phyloP scores from a whole-genome alignment of 2,113 vertebrate genomes.

The Gavialis gangeticus region DNA sequence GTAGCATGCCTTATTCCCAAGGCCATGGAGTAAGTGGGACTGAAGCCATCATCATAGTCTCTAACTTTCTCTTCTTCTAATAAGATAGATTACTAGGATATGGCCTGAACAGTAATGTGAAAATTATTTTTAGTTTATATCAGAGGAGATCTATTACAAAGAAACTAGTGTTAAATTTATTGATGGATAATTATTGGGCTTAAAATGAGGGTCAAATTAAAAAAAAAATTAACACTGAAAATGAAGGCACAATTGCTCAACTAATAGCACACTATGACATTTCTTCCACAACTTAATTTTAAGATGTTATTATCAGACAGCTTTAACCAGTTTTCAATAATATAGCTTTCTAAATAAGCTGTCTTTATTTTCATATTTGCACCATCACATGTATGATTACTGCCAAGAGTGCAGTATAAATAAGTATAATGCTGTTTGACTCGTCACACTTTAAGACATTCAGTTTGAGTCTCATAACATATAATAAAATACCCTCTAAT shows the following conservation, averaged over 20 bases:
- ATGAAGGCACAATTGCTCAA: neutral
- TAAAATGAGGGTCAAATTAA: neutral
- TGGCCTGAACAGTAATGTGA: neutral
- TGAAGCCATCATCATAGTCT: no score
- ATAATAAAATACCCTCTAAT: slow-evolving; percentile 1
- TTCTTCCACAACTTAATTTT: neutral
- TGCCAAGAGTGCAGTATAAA: neutral
- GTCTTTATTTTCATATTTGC: neutral
- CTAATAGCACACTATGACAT: neutral
- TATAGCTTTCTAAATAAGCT: neutral
- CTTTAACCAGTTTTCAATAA: neutral
- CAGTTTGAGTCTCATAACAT: neutral
- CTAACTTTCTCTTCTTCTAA: no score
- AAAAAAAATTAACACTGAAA: neutral
- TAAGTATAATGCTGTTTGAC: neutral
- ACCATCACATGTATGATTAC: neutral
- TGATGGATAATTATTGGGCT: neutral
- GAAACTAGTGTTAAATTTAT: neutral
- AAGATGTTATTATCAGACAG: neutral
- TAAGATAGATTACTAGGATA: no score
- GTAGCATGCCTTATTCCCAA: neutral
- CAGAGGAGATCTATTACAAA: neutral
- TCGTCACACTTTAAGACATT: neutral
- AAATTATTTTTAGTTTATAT: neutral
- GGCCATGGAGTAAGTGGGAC: no score